These are phyloP conservation scores for Nephotettix cincticeps DNA, from an alignment of 1,140 invertebrate genomes.

Conservation along the genomic window DNA sequence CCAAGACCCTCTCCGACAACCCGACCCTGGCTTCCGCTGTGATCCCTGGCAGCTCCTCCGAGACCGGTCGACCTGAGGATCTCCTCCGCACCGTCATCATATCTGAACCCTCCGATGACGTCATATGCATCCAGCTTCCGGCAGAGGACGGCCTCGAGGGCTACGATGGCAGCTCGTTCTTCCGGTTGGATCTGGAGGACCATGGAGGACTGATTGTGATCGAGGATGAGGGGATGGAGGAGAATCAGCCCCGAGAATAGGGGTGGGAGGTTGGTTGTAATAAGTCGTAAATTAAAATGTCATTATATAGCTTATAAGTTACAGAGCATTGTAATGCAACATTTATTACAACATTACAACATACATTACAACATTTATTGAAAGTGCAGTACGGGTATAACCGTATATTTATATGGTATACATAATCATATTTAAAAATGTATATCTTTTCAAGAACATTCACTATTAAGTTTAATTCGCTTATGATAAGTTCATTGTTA, in stretches of 20 bases:
- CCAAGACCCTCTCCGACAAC: not conserved
- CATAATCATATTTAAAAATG: no score
- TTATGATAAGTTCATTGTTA: no score
- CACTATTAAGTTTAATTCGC: no score
- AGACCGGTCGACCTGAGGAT: not conserved
- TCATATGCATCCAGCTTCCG: conserved; percentile 35
- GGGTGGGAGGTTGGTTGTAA: no score
- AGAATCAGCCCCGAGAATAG: not conserved
- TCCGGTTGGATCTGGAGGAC: not conserved
- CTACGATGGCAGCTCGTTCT: conserved; percentile 15
- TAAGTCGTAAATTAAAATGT: no score
- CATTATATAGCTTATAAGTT: no score
- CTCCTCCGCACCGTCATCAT: not conserved
- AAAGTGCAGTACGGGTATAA: no score
- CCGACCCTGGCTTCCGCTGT: conserved; percentile 33
- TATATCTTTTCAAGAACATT: no score
- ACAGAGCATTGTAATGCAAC: no score
- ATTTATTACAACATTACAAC: no score
- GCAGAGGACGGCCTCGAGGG: conserved; percentile 17
- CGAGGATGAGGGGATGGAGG: conserved; percentile 5
- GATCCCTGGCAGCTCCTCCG: conserved; percentile 22
- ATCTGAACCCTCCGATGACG: conserved; percentile 30
- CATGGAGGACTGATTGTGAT: conserved; percentile 7
- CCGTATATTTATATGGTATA: no score
- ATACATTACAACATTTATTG: no score